Conservation (phyloP, 2,888 invertebrate species). For the Sarcophaga carnaria region DNA sequence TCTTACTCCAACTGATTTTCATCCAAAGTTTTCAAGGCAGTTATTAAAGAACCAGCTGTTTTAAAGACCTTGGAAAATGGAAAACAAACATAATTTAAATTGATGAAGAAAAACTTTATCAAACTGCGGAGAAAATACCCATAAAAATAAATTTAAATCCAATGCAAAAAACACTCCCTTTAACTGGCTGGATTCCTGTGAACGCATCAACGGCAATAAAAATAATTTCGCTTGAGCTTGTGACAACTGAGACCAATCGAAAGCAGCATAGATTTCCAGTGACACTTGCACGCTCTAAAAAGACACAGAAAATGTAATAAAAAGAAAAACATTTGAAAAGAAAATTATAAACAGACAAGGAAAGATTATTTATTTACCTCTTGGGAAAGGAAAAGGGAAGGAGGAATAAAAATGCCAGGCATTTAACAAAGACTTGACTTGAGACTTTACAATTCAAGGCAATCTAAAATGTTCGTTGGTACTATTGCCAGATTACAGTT, state of each 20-base stretch:
- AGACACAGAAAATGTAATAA: not conserved
- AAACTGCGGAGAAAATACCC: slow-evolving; percentile 36
- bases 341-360: not conserved
- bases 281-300: slow-evolving; percentile 54
- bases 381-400: too few relatives aligned
- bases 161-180: slow-evolving; percentile 49
- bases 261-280: slow-evolving; percentile 52
- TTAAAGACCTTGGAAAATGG: slow-evolving; percentile 41
- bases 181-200: slow-evolving; percentile 41
- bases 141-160: slow-evolving; percentile 62
- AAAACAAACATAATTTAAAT: not conserved
- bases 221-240: slow-evolving; percentile 45
- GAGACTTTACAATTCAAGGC: too few relatives aligned
- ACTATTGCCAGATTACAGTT: too few relatives aligned
- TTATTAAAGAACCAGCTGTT: slow-evolving; percentile 57
- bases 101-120: not conserved
- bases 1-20: not conserved
- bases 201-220: slow-evolving; percentile 54
- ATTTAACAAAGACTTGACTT: too few relatives aligned
- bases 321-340: not conserved
- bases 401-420: too few relatives aligned
- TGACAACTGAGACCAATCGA: slow-evolving; percentile 52
- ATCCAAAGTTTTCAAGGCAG: slow-evolving; percentile 38
- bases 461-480: too few relatives aligned
- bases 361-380: not conserved